Evolutionary conservation across 2,888 invertebrate genomes (phyloP).

Genomic region (Drosophila falleni): DNA sequence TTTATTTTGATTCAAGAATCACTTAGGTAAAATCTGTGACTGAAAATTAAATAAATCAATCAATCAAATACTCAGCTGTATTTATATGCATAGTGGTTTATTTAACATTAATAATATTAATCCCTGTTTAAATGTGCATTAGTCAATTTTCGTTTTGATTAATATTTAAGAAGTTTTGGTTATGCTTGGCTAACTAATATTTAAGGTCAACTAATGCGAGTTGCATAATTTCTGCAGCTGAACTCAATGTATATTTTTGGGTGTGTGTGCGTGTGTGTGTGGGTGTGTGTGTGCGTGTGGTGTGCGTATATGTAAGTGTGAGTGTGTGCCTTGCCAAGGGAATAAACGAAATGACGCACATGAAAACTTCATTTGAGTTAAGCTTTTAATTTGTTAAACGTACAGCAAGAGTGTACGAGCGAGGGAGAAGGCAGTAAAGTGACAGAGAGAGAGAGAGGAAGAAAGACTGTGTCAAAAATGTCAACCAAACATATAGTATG

Average conservation of each 20-base stretch:
- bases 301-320: background rate
- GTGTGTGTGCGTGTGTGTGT: conserved; percentile 5
- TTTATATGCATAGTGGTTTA: background rate
- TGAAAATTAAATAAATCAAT: too few relatives aligned
- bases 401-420: background rate
- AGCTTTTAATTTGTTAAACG: conserved; percentile 62
- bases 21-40: too few relatives aligned
- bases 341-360: conserved; percentile 21
- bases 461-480: conserved; percentile 47
- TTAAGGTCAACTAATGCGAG: conserved; percentile 16
- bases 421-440: background rate
- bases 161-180: background rate
- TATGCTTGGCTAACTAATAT: background rate
- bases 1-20: too few relatives aligned
- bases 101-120: conserved; percentile 4
- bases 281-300: conserved; percentile 1
- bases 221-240: conserved; percentile 30
- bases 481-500: conserved; percentile 38
- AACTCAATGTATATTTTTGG: conserved; percentile 20
- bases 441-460: background rate
- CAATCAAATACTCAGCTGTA: too few relatives aligned
- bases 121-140: background rate
- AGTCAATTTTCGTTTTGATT: background rate
- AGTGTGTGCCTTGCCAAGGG: conserved; percentile 9
- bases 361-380: conserved; percentile 56